Evolutionary conservation across 1,140 invertebrate genomes (phyloP).

Genomic region (Holcopasites calliopsidis): DNA sequence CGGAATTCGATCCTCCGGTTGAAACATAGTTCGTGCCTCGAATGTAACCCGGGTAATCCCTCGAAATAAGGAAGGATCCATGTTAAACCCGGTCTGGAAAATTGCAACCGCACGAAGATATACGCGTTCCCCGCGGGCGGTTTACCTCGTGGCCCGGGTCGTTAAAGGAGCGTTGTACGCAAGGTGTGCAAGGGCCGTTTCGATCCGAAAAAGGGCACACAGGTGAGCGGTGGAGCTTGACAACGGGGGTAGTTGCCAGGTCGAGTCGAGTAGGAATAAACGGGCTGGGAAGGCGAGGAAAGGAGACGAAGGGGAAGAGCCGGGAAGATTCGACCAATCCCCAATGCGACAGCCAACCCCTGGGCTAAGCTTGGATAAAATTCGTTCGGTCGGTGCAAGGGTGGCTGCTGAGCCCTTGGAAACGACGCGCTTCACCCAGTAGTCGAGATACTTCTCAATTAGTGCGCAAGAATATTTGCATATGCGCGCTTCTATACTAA

Average conservation of each 20-base stretch:
- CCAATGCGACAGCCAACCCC: conserved; percentile 63
- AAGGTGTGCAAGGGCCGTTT: neutral
- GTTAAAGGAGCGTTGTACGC: neutral
- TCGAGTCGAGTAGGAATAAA: neutral
- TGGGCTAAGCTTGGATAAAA: conserved; percentile 64
- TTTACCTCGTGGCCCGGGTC: neutral
- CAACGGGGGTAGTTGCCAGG: conserved; percentile 12
- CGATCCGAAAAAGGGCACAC: conserved; percentile 2
- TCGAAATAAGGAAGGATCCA: conserved; percentile 13
- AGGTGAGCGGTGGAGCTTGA: conserved; percentile 31
- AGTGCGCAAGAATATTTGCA: too few relatives aligned
- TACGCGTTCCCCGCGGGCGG: neutral
- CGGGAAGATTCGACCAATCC: conserved; percentile 36
- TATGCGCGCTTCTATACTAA: too few relatives aligned
- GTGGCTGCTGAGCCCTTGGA: conserved; percentile 61
- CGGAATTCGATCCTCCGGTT: neutral
- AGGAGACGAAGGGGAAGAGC: conserved; percentile 11
- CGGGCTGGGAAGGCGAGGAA: neutral
- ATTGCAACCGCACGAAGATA: too few relatives aligned
- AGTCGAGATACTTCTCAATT: too few relatives aligned
- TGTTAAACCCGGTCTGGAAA: neutral
- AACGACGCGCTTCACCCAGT: conserved; percentile 12
- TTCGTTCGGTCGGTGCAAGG: conserved; percentile 61
- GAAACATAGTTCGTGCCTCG: neutral
- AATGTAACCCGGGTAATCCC: conserved; percentile 12